These are phyloP conservation scores for Epinotia ramella DNA, from an alignment of 2,888 invertebrate genomes.

Conservation along the genomic window DNA sequence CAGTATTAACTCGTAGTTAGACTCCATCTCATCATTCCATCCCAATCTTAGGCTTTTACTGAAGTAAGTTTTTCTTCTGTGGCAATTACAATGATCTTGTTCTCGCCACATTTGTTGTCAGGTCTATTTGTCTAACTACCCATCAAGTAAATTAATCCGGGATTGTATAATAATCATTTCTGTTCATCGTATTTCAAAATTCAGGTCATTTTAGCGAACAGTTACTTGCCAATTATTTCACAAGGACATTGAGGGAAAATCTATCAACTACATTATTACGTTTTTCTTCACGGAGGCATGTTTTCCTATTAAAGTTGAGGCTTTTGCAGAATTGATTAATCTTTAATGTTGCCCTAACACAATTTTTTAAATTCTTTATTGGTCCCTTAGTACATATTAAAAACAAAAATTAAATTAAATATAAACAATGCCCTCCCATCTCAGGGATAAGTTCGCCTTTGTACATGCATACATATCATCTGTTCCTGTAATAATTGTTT, in stretches of 20 bases:
- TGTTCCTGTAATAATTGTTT: too few relatives aligned
- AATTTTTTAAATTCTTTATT: too few relatives aligned
- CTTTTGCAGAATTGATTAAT: too few relatives aligned
- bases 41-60: not conserved
- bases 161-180: constrained; percentile 42
- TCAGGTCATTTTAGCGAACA: not conserved
- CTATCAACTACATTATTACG: too few relatives aligned
- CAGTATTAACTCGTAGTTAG: not conserved
- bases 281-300: too few relatives aligned
- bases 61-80: constrained; percentile 16
- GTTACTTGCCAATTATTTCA: not conserved
- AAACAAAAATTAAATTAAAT: too few relatives aligned
- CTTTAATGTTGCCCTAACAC: too few relatives aligned
- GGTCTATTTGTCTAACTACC: constrained; percentile 63
- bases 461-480: too few relatives aligned
- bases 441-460: too few relatives aligned
- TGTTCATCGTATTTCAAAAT: not conserved
- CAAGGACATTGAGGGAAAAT: not conserved
- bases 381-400: too few relatives aligned
- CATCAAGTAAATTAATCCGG: constrained; percentile 51
- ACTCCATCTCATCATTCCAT: not conserved
- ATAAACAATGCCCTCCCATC: too few relatives aligned
- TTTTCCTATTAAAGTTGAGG: too few relatives aligned
- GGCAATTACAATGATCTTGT: constrained; percentile 45
- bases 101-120: constrained; percentile 66